phyloP scores from a whole-genome alignment of 2,113 vertebrate species.

The Alouatta palliata region DNA sequence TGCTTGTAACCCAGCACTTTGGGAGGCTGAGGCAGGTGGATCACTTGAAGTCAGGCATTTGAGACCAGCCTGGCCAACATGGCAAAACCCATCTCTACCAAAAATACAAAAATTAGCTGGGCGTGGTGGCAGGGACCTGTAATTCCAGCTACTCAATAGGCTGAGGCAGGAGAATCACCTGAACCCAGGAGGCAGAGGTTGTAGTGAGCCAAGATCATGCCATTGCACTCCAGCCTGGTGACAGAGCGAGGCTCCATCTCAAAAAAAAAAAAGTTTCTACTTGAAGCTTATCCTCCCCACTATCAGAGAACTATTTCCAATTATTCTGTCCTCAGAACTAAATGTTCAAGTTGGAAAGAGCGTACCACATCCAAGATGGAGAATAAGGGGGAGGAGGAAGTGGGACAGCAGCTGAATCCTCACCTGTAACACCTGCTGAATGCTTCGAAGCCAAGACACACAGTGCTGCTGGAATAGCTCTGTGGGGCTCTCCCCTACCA shows the following conservation, averaged over 20 bases:
- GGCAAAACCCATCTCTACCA: no score
- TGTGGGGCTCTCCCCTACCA: conserved; percentile 91
- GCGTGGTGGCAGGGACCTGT: no score
- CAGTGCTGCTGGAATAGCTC: conserved; percentile 93
- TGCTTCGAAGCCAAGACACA: conserved; percentile 90
- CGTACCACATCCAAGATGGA: background rate
- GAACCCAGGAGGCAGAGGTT: background rate
- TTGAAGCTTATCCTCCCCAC: background rate
- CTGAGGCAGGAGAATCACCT: no score
- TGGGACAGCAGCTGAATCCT: background rate
- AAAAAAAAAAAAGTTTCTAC: background rate
- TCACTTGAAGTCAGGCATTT: no score
- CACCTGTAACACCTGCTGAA: conserved; percentile 94
- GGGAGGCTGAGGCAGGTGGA: no score
- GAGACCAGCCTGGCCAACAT: no score
- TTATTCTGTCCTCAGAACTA: background rate
- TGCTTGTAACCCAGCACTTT: no score
- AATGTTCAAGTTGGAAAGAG: background rate
- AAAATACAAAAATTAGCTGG: no score
- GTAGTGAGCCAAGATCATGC: no score
- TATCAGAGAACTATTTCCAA: background rate
- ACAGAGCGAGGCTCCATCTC: no score
- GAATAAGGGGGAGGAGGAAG: background rate
- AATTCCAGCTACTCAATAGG: no score
- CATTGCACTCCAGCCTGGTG: no score